Conservation (phyloP, 1,140 invertebrate species). For the Gryllus bimaculatus region DNA sequence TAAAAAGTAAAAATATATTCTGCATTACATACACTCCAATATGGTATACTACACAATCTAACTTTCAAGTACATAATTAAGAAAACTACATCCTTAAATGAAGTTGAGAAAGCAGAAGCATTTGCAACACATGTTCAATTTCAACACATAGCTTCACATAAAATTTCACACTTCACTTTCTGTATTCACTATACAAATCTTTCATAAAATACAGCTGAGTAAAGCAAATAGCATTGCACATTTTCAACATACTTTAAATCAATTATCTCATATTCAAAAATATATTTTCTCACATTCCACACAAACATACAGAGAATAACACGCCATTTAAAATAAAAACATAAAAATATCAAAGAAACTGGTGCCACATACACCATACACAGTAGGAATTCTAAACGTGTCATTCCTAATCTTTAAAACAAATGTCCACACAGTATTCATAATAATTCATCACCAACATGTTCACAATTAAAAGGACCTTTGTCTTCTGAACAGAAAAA, state of each 20-base stretch:
- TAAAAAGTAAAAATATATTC: constrained; percentile 6
- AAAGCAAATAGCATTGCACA: neutral
- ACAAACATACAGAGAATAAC: constrained; percentile 1
- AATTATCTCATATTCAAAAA: neutral
- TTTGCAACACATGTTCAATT: neutral
- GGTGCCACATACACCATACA: neutral
- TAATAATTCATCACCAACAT: neutral
- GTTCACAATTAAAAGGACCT: neutral
- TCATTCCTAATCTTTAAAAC: neutral
- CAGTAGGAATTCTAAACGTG: neutral
- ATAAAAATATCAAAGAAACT: neutral
- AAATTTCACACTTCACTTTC: neutral
- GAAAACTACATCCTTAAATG: neutral
- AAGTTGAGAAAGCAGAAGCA: neutral
- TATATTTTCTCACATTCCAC: constrained; percentile 2
- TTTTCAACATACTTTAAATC: neutral
- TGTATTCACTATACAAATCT: neutral
- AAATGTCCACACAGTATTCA: neutral
- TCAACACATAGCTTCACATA: neutral
- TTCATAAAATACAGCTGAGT: neutral
- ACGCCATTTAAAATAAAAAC: neutral
- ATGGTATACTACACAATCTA: neutral
- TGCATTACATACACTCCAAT: neutral
- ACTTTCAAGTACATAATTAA: neutral
- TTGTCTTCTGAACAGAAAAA: neutral